A percentile compares a stretch with the other conserved stretches of the same genome.
Conservation (phyloP, 2,113 vertebrate genomes). For the Capra hircus region DNA sequence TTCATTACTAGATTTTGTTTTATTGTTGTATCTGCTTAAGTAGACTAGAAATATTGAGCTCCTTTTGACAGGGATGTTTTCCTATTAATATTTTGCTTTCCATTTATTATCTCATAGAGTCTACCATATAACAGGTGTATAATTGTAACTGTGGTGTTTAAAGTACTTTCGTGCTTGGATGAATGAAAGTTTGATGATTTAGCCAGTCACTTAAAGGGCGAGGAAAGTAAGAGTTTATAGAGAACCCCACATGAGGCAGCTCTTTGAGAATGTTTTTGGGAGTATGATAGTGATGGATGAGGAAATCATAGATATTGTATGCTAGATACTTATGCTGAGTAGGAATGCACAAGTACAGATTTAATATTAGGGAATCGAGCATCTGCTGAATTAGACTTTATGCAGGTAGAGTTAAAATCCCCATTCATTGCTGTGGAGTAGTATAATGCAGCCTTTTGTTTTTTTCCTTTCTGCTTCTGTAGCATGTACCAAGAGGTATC, state of each 20-base stretch:
- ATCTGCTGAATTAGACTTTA: not conserved
- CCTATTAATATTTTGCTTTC: not conserved
- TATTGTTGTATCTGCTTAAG: not conserved
- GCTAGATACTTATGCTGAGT: not conserved
- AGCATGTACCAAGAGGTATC: not conserved
- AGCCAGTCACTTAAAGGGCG: not conserved
- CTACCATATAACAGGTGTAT: not conserved
- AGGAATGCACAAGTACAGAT: not conserved
- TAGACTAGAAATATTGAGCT: conserved; percentile 25
- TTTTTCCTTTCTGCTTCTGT: not conserved
- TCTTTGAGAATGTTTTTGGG: not conserved
- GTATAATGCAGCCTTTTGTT: not conserved
- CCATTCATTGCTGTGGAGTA: not conserved
- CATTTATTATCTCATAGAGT: not conserved
- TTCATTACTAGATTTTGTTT: not conserved
- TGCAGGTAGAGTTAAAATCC: not conserved
- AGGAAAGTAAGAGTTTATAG: not conserved
- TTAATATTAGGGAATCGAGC: not conserved
- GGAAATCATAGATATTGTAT: not conserved
- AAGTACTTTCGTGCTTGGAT: not conserved
- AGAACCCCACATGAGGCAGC: not conserved
- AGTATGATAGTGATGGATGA: not conserved
- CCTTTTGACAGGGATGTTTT: conserved; percentile 29
- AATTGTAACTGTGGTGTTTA: not conserved
- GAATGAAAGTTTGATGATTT: not conserved